Evolutionary conservation across 2,113 vertebrate genomes (phyloP).

Genomic region (rabbit (Oryctolagus cuniculus)): DNA sequence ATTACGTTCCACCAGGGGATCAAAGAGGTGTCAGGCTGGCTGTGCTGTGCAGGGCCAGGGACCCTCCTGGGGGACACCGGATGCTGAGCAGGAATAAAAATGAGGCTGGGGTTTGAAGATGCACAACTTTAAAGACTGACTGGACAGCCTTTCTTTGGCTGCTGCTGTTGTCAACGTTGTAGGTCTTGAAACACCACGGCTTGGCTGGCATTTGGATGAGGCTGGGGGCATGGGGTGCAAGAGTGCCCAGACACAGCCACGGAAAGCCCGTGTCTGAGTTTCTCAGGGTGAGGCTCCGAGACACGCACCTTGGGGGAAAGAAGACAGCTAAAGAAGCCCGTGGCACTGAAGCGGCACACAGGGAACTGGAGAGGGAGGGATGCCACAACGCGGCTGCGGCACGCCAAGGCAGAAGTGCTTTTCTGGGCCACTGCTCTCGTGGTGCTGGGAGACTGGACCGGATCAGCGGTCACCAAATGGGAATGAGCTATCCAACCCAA

Average conservation of each 20-base stretch:
- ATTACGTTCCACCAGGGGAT: background rate
- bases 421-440: background rate
- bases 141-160: background rate
- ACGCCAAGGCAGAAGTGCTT: background rate
- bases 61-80: background rate
- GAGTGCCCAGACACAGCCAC: background rate
- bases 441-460: background rate
- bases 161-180: no score
- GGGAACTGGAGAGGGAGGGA: background rate
- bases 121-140: background rate
- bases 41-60: background rate
- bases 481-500: background rate
- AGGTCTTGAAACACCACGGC: background rate
- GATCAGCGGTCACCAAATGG: background rate
- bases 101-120: background rate
- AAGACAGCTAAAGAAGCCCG: background rate
- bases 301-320: fast-evolving
- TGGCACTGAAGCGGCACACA: background rate
- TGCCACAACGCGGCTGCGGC: background rate
- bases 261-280: background rate
- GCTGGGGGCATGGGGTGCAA: fast-evolving
- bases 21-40: background rate
- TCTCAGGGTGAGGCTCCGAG: background rate
- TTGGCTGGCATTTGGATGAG: background rate
- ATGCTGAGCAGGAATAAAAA: background rate